Conservation (phyloP, 1,140 invertebrate species). For the Dryas iulia region DNA sequence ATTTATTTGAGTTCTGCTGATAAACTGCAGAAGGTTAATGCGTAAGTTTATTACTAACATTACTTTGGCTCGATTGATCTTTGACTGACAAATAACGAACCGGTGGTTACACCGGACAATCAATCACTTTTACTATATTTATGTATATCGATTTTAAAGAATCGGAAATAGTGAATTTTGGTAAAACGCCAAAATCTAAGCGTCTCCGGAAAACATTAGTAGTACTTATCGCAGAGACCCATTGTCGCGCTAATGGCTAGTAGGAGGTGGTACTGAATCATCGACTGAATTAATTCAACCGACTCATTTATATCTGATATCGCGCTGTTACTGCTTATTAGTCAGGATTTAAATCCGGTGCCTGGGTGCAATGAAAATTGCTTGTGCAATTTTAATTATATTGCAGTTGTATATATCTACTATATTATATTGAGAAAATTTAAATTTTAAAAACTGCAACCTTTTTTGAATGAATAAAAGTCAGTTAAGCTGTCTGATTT, state of each 20-base stretch:
- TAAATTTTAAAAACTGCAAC: no score
- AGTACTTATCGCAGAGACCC: conserved; percentile 42
- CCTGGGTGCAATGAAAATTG: background rate
- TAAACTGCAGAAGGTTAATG: background rate
- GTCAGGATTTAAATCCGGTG: conserved; percentile 15
- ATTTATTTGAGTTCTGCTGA: background rate
- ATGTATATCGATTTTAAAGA: conserved; percentile 16
- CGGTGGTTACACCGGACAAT: background rate
- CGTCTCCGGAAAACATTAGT: conserved; percentile 27
- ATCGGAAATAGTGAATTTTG: conserved; percentile 29
- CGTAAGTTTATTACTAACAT: background rate
- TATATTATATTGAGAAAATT: no score
- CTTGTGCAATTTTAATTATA: background rate
- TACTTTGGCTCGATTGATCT: background rate
- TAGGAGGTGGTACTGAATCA: conserved; percentile 51
- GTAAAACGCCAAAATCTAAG: conserved; percentile 39
- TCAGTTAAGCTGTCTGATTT: no score
- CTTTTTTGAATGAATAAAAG: no score
- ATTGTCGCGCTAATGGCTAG: conserved; percentile 58
- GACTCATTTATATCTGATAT: conserved; percentile 25
- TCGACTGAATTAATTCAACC: conserved; percentile 36
- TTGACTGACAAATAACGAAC: background rate
- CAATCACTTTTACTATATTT: conserved; percentile 10
- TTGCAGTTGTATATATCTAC: no score
- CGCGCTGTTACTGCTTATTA: conserved; percentile 2